These are phyloP conservation scores for Pocillopora damicornis DNA, from an alignment of 64 coral and sea anemone genomes.

Conservation along the genomic window DNA sequence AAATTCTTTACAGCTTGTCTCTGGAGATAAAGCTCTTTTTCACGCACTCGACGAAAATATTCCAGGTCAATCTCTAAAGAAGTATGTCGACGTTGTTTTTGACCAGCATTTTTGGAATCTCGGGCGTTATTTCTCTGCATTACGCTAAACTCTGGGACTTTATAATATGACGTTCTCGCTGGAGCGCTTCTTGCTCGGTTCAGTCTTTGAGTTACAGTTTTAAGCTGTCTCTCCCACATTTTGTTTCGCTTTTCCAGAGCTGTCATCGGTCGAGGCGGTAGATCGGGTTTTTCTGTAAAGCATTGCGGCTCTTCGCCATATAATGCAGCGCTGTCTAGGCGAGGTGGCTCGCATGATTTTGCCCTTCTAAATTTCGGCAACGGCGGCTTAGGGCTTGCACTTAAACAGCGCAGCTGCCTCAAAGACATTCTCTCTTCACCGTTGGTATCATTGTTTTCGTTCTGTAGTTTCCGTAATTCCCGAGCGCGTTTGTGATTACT, in stretches of 20 bases:
- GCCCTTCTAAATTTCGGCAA: conserved; percentile 71
- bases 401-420: conserved; percentile 68
- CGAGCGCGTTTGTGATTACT: conserved; percentile 5
- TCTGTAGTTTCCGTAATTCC: conserved; percentile 13
- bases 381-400: conserved; percentile 73
- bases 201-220: conserved; percentile 69
- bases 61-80: conserved; percentile 51
- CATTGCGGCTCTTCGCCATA: background rate
- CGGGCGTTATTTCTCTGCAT: background rate
- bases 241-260: conserved; percentile 81
- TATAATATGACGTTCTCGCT: conserved; percentile 53
- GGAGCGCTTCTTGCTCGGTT: conserved; percentile 81
- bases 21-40: conserved; percentile 68
- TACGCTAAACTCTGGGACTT: conserved; percentile 66
- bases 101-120: background rate
- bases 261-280: conserved; percentile 78
- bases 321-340: background rate
- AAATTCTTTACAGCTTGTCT: conserved; percentile 50
- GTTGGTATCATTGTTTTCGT: conserved; percentile 6
- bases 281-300: background rate
- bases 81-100: conserved; percentile 8
- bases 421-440: conserved; percentile 35
- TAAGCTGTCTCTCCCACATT: conserved; percentile 79
- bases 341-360: conserved; percentile 55
- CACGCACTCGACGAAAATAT: conserved; percentile 48